Evolutionary conservation across 1,140 invertebrate species (phyloP).

Genomic region (Conus betulinus): DNA sequence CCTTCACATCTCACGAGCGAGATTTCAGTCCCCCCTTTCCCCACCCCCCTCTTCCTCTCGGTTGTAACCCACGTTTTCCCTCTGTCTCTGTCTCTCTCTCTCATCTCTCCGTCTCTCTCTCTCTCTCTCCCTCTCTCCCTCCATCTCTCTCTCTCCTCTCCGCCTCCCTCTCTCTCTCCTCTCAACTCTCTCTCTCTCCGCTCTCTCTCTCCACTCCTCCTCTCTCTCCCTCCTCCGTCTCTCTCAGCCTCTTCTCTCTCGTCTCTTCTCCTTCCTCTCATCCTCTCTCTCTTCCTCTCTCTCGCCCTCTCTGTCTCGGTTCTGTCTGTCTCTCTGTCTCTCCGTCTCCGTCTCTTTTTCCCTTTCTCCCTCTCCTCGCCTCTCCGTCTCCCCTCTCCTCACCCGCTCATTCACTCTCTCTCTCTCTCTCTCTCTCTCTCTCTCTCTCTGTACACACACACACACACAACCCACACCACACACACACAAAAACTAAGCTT

Average conservation of each 20-base stretch:
- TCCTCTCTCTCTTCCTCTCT: conserved; percentile 8
- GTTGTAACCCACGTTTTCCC: neutral
- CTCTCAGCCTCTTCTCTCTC: conserved; percentile 1
- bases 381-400: neutral
- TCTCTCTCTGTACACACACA: too few relatives aligned
- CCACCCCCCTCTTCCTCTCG: neutral
- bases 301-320: neutral
- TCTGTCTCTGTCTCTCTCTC: too few relatives aligned
- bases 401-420: too few relatives aligned
- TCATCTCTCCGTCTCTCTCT: conserved; percentile 4
- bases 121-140: conserved; percentile 5
- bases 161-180: neutral
- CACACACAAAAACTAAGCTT: too few relatives aligned
- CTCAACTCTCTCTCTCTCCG: neutral
- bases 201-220: neutral
- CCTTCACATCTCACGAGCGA: too few relatives aligned
- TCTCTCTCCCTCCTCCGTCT: neutral
- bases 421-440: too few relatives aligned
- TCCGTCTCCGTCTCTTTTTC: neutral
- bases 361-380: neutral
- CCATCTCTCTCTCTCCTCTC: neutral
- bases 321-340: neutral
- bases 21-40: neutral
- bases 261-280: too few relatives aligned
- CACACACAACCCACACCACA: too few relatives aligned